Conservation (phyloP, 2,888 invertebrate species). For the Ochlodes sylvanus region DNA sequence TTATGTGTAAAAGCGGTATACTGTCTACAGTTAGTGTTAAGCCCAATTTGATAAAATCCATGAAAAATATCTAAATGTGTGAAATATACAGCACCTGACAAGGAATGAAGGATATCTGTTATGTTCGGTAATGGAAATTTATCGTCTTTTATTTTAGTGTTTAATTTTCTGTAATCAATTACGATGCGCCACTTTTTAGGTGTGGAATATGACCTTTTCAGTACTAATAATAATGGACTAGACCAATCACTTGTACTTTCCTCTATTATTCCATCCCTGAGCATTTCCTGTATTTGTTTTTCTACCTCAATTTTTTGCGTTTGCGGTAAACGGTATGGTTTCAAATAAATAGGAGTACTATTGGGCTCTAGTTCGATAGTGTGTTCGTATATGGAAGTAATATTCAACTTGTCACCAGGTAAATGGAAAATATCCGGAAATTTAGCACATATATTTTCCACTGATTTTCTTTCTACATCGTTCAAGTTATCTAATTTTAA, state of each 20-base stretch:
- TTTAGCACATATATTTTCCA: conserved; percentile 25
- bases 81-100: conserved; percentile 38
- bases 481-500: conserved; percentile 1
- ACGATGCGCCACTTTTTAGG: conserved; percentile 46
- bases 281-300: too few relatives aligned
- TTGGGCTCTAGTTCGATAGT: too few relatives aligned
- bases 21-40: conserved; percentile 15
- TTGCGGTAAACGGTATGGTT: too few relatives aligned
- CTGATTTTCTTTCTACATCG: conserved; percentile 32
- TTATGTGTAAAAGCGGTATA: conserved; percentile 31
- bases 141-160: too few relatives aligned
- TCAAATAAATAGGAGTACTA: too few relatives aligned
- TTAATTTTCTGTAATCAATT: too few relatives aligned
- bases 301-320: too few relatives aligned
- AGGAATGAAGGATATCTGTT: too few relatives aligned
- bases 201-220: conserved; percentile 40
- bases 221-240: conserved; percentile 45
- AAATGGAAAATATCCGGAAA: too few relatives aligned
- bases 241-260: conserved; percentile 41
- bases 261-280: conserved; percentile 33
- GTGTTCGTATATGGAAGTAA: too few relatives aligned
- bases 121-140: too few relatives aligned
- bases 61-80: conserved; percentile 31
- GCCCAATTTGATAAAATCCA: conserved; percentile 23
- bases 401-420: too few relatives aligned